Evolutionary conservation across 2,113 vertebrate genomes (phyloP).

Genomic region (Cololabis saira): DNA sequence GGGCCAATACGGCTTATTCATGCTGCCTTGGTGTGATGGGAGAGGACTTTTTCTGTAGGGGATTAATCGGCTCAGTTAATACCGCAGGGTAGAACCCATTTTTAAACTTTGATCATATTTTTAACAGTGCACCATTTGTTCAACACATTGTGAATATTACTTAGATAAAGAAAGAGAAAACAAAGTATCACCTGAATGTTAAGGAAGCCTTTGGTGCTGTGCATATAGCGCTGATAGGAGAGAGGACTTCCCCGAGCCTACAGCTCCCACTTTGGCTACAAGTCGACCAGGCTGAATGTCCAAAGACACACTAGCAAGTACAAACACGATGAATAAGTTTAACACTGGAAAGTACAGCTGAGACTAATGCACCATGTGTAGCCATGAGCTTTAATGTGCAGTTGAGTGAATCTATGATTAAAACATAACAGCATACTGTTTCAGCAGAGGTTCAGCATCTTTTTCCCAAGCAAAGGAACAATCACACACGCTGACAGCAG

Average conservation of each 20-base stretch:
- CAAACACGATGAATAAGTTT: neutral
- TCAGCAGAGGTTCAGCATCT: slow-evolving; percentile 73
- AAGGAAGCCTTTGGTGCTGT: slow-evolving; percentile 86
- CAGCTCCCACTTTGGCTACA: too few species aligned
- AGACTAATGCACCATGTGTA: neutral
- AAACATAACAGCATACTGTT: slow-evolving; percentile 82
- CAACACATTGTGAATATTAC: neutral
- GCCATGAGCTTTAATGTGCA: neutral
- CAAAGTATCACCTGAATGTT: slow-evolving; percentile 85
- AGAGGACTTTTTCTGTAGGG: neutral
- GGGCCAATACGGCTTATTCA: too few species aligned
- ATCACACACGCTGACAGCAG: slow-evolving; percentile 82
- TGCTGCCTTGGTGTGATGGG: neutral
- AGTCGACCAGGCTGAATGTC: slow-evolving; percentile 85
- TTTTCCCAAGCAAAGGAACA: slow-evolving; percentile 91
- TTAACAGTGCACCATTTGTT: neutral
- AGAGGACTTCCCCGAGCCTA: slow-evolving; percentile 95
- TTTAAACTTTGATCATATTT: neutral
- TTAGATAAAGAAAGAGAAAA: neutral
- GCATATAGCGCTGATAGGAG: slow-evolving; percentile 92
- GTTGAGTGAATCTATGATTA: neutral
- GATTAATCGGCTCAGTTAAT: neutral
- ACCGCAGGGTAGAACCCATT: neutral
- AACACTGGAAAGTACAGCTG: neutral
- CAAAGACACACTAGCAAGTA: slow-evolving; percentile 88